A percentile compares a stretch with the other conserved stretches of the same genome.
Evolutionary conservation across 2,113 vertebrate species (phyloP).

Genomic region (Lepus americanus): DNA sequence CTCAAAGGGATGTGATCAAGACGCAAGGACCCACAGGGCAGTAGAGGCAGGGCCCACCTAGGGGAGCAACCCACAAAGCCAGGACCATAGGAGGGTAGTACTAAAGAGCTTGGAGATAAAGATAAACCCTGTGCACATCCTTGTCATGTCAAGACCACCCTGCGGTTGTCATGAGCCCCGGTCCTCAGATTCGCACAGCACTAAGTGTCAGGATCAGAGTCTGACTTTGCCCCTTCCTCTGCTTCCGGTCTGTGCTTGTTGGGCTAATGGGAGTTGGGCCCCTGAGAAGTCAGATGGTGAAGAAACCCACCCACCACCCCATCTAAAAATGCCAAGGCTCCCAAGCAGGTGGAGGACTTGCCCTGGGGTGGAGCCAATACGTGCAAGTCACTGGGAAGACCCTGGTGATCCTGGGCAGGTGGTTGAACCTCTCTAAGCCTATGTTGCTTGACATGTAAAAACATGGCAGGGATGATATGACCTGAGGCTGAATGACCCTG

Average conservation of each 20-base stretch:
- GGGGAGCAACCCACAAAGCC: neutral
- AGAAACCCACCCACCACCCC: neutral
- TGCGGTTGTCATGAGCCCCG: neutral
- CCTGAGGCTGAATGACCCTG: neutral
- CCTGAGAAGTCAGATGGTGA: neutral
- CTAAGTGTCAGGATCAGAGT: neutral
- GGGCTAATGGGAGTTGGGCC: neutral
- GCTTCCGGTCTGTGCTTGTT: neutral
- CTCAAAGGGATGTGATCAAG: neutral
- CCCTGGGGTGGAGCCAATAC: neutral
- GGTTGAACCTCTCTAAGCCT: neutral
- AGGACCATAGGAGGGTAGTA: neutral
- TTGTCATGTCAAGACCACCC: neutral
- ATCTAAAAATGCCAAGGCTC: neutral
- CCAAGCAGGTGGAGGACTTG: neutral
- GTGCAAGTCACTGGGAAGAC: neutral
- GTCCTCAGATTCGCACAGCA: neutral
- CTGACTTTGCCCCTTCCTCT: neutral
- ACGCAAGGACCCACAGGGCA: neutral
- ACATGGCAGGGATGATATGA: neutral
- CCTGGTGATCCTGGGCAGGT: neutral
- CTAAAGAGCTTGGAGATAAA: neutral
- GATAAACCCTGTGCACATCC: neutral
- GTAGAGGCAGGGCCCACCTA: neutral
- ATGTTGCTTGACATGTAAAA: neutral